phyloP scores from a whole-genome alignment of 2,888 invertebrate species.

The Caenorhabditis wallacei region DNA sequence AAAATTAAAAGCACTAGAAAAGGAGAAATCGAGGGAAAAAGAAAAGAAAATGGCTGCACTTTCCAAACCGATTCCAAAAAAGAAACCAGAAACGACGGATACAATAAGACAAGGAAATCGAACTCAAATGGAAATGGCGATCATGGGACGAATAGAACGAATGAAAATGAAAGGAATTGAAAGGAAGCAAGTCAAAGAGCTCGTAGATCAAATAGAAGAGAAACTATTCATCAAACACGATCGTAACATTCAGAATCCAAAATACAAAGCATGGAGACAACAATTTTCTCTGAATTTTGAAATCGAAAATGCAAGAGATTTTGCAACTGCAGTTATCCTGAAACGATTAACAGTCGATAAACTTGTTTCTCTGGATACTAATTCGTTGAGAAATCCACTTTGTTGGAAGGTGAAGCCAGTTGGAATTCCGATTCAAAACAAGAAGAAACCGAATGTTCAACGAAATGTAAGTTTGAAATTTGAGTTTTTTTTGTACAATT shows the following conservation, averaged over 20 bases:
- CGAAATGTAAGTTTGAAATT: constrained; percentile 33
- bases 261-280: constrained; percentile 54
- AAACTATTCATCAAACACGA: constrained; percentile 40
- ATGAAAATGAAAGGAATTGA: constrained; percentile 39
- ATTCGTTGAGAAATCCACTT: constrained; percentile 41
- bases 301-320: constrained; percentile 47
- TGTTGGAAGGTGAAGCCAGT: constrained; percentile 42
- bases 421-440: constrained; percentile 31
- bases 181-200: constrained; percentile 28
- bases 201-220: constrained; percentile 48
- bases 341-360: constrained; percentile 43
- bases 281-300: constrained; percentile 54
- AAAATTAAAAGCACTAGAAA: background rate
- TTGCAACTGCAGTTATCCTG: constrained; percentile 36
- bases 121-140: constrained; percentile 32
- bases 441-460: constrained; percentile 9
- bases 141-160: constrained; percentile 16
- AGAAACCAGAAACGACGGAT: constrained; percentile 40
- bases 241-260: constrained; percentile 46
- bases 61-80: constrained; percentile 50
- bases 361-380: constrained; percentile 37
- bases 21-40: constrained; percentile 15
- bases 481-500: background rate
- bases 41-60: constrained; percentile 16
- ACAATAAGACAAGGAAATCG: constrained; percentile 3